A percentile compares a stretch with the other conserved stretches of the same genome.
These are phyloP conservation scores for Trichopria drosophilae DNA, from an alignment of 2,888 invertebrate genomes.

Conservation along the genomic window DNA sequence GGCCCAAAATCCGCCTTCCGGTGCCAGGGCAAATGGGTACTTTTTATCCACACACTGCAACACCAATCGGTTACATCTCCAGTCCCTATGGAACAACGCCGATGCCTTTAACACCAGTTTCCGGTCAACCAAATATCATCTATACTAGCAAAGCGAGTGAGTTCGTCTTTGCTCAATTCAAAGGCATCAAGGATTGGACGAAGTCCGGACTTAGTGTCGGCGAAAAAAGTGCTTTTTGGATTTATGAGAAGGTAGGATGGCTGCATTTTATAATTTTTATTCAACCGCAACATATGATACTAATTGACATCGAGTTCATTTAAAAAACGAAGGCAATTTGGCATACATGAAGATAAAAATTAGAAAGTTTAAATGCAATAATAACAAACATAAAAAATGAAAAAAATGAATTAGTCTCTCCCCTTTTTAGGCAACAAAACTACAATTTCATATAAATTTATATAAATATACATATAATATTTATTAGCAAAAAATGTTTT, in stretches of 20 bases:
- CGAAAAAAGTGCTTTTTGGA: conserved; percentile 79
- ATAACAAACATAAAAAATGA: too few relatives aligned
- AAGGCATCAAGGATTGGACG: conserved; percentile 77
- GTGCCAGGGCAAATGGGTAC: conserved; percentile 47
- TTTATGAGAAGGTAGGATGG: conserved; percentile 72
- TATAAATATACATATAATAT: too few relatives aligned
- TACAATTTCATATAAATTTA: too few relatives aligned
- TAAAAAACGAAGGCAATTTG: too few relatives aligned
- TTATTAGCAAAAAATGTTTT: too few relatives aligned
- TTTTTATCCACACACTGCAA: conserved; percentile 49
- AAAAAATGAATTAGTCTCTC: too few relatives aligned
- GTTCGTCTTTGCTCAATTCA: conserved; percentile 79
- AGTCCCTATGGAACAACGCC: conserved; percentile 52
- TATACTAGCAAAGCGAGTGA: conserved; percentile 69
- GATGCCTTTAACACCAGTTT: conserved; percentile 55
- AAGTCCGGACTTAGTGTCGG: conserved; percentile 82
- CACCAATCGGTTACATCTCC: conserved; percentile 46
- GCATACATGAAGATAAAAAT: too few relatives aligned
- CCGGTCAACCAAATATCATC: conserved; percentile 56
- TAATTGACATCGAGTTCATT: too few relatives aligned
- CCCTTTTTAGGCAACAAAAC: too few relatives aligned
- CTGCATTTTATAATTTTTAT: too few relatives aligned
- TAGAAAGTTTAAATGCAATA: too few relatives aligned
- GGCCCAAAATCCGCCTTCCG: conserved; percentile 53
- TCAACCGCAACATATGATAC: too few relatives aligned